Evolutionary conservation across 2,888 invertebrate genomes (phyloP), one percentile per base, ranked within the genome.

Genomic region (Lasiommata megera): DNA sequence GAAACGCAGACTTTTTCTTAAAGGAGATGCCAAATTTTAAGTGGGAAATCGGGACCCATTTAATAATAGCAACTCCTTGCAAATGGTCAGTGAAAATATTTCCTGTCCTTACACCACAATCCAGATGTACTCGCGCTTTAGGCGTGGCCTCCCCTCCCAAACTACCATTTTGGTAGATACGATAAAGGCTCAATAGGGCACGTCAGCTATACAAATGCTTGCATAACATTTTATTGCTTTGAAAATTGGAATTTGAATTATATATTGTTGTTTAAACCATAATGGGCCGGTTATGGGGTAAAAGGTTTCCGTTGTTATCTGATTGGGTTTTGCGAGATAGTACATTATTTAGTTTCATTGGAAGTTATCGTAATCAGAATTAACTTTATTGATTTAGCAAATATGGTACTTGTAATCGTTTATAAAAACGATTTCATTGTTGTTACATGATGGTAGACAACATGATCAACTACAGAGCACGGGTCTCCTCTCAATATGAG

Each of bases 171-270:
- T 68, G 66, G 74, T 71, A 67, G 65, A 64, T 61, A 51, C 72
- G 71, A 72, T 73, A 77, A 74, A 74, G 74, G 70, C 73, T 76
- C 79, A 78, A 81, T 77, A 77, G 76, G 73, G 75, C 77, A 72
- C 73, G 74, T 73, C 72, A 71, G 67, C 69, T 70, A 74, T 70
- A 77, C 73, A 77, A 76, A 77, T 72, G 70, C 67, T 73, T 70
- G 69, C 73, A 70, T 69, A 73, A 72, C 67, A 65, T 61, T 63
- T 61, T 65, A 67, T 63, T 66, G 58, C 46, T 59, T 54, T 61
- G 57, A 65, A 62, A 65, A 63, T 58, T 48, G 58, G 58, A 56
- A 62, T 66, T 62, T 63, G 63, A 63, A 64, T 61, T 66, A 61
- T 65, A 59, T 66, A 44, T 18, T 41, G 60, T 65, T 65, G 50